A percentile compares a stretch with the other conserved stretches of the same genome.
phyloP scores from a whole-genome alignment of 2,113 vertebrate genomes.

The Actinemys pallida region DNA sequence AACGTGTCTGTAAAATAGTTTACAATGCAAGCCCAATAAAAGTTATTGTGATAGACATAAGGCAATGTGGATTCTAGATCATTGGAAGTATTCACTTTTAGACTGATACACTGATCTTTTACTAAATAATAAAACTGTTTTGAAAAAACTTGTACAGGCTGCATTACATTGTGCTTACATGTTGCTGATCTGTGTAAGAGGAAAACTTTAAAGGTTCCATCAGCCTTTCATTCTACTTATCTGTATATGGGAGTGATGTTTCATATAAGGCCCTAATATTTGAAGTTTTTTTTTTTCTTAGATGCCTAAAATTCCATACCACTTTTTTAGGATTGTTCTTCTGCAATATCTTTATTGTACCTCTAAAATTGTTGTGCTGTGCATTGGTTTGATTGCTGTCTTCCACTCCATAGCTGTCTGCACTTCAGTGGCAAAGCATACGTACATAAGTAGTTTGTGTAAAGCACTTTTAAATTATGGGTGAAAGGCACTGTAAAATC shows the following conservation, averaged over 20 bases:
- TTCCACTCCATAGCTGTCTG: background rate
- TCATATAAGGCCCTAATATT: background rate
- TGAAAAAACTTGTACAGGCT: background rate
- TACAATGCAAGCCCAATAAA: background rate
- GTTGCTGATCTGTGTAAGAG: background rate
- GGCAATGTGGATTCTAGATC: background rate
- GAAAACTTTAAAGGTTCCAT: background rate
- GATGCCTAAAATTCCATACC: rapidly evolving
- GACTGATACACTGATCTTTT: background rate
- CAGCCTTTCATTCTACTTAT: no score
- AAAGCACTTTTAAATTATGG: background rate
- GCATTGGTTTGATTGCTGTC: background rate
- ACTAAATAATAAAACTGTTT: background rate
- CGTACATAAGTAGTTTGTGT: background rate
- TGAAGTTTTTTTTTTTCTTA: background rate
- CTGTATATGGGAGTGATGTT: background rate
- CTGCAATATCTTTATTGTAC: background rate
- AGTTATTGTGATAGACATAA: background rate
- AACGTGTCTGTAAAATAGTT: background rate
- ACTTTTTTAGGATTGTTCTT: background rate
- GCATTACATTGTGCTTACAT: background rate
- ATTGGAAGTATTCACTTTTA: background rate
- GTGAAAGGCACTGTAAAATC: background rate
- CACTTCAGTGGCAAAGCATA: background rate
- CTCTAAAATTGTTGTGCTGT: background rate